Evolutionary conservation across 2,888 invertebrate species (phyloP), one percentile per base, ranked within the genome.

Genomic region (Philhelius pedissequus): DNA sequence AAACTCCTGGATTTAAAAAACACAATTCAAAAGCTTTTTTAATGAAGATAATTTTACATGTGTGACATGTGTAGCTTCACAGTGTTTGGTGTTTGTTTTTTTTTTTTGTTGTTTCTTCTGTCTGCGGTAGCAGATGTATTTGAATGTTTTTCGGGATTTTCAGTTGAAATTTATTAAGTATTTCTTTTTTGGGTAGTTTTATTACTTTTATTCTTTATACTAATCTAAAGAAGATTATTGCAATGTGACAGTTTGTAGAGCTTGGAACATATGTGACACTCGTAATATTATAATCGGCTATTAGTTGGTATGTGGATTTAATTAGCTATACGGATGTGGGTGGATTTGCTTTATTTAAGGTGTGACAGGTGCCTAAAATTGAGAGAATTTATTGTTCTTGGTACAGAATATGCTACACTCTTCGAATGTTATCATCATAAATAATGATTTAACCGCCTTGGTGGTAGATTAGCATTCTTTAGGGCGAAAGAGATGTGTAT

Each of bases 1-100:
- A 40, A 50, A 52, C 68, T 54, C 38, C 27, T 62, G 40, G 62
- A 25, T 56, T 27, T 13, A 27, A 43, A 27, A 7, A 43, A 62
- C 27, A 62, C 62, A 43, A 62, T 43, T 54, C 66, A 40, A 18
- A 25, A n/a, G 13, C n/a, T n/a, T 68, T 64, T 84, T 80, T 80
- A 84, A 75, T 80, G 84, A 75, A 84, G 70, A 80, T 71, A 76
- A 66, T 75, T 74, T 84, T 8, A 48, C 48, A 64, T 64, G 64
- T 48, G 64, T 48, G 64, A 64, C 64, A 64, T 64, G 64, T 64
- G 64, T 64, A 64, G 64, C 35, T 15, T 50, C 35, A 50, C 52
- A 52, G 11, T 15, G 30, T 45, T 25, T 45, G 45, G 45, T 20
- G 35, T 18, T 18, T 64, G 13, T 48, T 45, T 30, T 58, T 64